Base-by-base conservation (phyloP, 2,113 vertebrate species). In the Syrrhaptes paradoxus region DNA sequence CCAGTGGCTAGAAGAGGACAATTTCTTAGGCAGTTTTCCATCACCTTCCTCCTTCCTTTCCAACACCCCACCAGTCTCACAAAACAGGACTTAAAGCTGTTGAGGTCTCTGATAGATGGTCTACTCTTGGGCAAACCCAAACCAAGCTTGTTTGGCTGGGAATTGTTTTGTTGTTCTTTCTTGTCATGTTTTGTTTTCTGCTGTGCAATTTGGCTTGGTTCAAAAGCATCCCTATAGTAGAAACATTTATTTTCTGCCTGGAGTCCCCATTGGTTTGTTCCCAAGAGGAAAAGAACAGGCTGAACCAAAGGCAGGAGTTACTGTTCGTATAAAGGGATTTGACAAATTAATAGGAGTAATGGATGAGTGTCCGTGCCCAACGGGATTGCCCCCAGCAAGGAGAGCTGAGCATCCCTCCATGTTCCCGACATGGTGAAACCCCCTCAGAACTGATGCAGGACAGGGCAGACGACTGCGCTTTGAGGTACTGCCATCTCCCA, bases 251-350 rank as follows among this genome's bases (percentile, higher is more conserved):
- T 86, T 93, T 85, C 67, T 93, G 75, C 93, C 75, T 83, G 34
- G 78, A 91, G 48, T 58, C 78, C 70, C 71, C 0, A 0, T 22
- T 92, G 66, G 49, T 84, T 93, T 90, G 87, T 95, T 57, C 88
- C 87, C 70, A 78, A 88, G 46, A 67, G 90, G 72, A 80, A 95
- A 94, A 88, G 82, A 84, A 94, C 79, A 93, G 73, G 13, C 70
- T 93, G 95, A 96, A 96, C 87, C 82, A 74, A 77, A 77, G 67
- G 72, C 65, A 95, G 59, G 89, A 91, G 66, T 96, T 93, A 89
- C 59, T 55, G 57, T 70, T 92, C 1, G 20, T 86, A 86, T 80
- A 66, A 67, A 95, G 51, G 57, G 66, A 41, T 52, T 77, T 92
- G 91, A 85, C 80, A 86, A 66, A 45, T 67, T 85, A 94, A 93